Percentiles rank a stretch among this genome's conserved stretches.
These are phyloP conservation scores for Puntigrus tetrazona DNA, from an alignment of 2,113 vertebrate genomes.

Conservation along the genomic window DNA sequence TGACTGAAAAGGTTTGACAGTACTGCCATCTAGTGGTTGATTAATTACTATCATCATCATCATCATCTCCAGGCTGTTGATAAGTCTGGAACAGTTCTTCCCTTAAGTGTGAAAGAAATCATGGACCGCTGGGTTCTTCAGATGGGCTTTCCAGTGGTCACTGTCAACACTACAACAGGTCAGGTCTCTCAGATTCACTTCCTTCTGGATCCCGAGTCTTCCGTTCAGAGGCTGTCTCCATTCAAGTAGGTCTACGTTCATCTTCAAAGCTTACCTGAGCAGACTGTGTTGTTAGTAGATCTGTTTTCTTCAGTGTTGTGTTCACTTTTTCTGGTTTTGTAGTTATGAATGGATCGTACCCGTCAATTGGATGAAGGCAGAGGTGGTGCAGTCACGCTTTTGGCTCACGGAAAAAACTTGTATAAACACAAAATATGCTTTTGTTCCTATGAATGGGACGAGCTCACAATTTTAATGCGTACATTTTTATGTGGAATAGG, in stretches of 20 bases:
- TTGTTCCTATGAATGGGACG: neutral
- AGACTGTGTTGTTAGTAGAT: neutral
- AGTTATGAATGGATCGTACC: constrained; percentile 81
- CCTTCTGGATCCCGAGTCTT: constrained; percentile 75
- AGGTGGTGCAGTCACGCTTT: accelerated
- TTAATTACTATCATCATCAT: neutral
- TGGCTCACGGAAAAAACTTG: constrained; percentile 67
- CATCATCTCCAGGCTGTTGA: constrained; percentile 65
- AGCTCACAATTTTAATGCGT: neutral
- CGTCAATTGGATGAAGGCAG: constrained; percentile 59
- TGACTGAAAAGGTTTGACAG: neutral
- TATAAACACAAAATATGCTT: constrained; percentile 47
- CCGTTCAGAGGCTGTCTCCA: constrained; percentile 65
- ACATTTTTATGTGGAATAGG: neutral
- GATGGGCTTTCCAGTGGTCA: constrained; percentile 91
- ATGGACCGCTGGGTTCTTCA: constrained; percentile 92
- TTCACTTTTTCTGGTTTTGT: constrained; percentile 29
- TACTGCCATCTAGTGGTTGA: constrained; percentile 22
- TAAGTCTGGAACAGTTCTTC: constrained; percentile 50
- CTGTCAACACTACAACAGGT: constrained; percentile 74
- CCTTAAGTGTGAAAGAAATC: constrained; percentile 64
- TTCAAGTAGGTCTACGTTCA: constrained; percentile 73
- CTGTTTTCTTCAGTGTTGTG: neutral
- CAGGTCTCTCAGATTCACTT: constrained; percentile 81
- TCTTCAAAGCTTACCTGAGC: neutral